Base-by-base conservation (phyloP, 2,888 invertebrate species). In the Steinernema scapterisci region DNA sequence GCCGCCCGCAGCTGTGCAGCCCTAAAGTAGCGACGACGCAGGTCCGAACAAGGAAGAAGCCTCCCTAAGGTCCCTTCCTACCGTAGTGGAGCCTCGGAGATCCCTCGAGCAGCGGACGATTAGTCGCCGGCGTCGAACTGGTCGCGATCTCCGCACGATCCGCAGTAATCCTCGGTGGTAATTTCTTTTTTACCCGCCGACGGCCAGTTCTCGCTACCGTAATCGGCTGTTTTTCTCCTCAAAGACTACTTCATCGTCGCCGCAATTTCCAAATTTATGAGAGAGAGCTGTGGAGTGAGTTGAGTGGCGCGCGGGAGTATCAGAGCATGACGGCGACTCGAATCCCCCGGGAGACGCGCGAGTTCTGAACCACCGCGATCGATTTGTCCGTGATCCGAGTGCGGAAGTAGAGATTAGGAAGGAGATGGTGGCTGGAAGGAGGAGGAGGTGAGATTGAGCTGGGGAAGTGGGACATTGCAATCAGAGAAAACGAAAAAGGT, bases 191-290 rank as follows among this genome's bases (percentile, higher is more conserved):
- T 25, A 19, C 21, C 13, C 23, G 21, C 21, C 19, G 54, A 13
- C 48, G n/a, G 48, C 48, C n/a, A 19, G 54, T 23, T 54, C 21
- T 23, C 23, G 54, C 54, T 54, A 54, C 54, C 54, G 54, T 54
- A 54, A 54, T 54, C 54, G 54, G 54, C 23, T 54, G 54, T 54
- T 54, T 54, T 54, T 54, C 54, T 54, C 21, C 54, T 54, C 54
- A 25, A 54, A 54, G 54, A 54, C 21, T 54, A 54, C 54, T 54
- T 25, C 54, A 54, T 54, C 54, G 54, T 21, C 38, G 38, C 54
- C 54, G 54, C 54, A 54, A 54, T 54, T 54, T 19, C 54, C 54
- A 21, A 54, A 54, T 54, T 54, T 54, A 54, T 54, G 54, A 25
- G 23, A 54, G 54, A 21, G 54, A 13, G 38, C 38, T 38, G 38